Base-by-base conservation (phyloP, 1,140 invertebrate genomes). In the Halictus rubicundus region DNA sequence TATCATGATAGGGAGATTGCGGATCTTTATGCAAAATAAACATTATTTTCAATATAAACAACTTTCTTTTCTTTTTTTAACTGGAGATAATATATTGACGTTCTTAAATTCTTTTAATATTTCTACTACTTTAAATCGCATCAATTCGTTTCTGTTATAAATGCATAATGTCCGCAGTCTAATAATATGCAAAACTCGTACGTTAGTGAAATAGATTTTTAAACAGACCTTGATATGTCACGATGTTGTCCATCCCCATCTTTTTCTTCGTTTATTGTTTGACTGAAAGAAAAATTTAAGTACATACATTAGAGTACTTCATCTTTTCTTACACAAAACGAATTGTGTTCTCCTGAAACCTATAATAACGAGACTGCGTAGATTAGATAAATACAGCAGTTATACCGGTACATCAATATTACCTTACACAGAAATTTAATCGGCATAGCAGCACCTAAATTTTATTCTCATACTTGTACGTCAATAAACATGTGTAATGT, bases 231-330 rank as follows among this genome's bases (percentile, higher is more conserved):
- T 79, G 92, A 89, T 72, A 92, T 88, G 75, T 95, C 94, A 77
- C 94, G 93, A 88, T 94, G 94, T 78, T 93, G 93, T 77, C 91
- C 90, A 88, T 94, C 94, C 74, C 90, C 93, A 89, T 95, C 95
- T 86, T 94, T 95, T 86, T 95, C 95, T 92, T 95, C 95, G 78
- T 91, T 95, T 87, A 95, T 94, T 73, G 95, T 95, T 94, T 95
- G 94, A 91, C 95, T 95, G 94, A 86, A 95, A 95, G 91, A 89
- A 90, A 83, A 59, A 84, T 25, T 75, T 12, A 82, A 60, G 61
- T 72, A 66, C 74, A 57, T 65, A 78, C 78, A 83, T 83, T 60
- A 72, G 68, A 79, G 73, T 49, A 71, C 25, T 37, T 61, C 42
- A 10, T 23, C 14, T 25, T 10, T 27, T 60, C 25, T 32, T 46